Evolutionary conservation across 2,888 invertebrate species (phyloP).

Genomic region (Celastrina argiolus): DNA sequence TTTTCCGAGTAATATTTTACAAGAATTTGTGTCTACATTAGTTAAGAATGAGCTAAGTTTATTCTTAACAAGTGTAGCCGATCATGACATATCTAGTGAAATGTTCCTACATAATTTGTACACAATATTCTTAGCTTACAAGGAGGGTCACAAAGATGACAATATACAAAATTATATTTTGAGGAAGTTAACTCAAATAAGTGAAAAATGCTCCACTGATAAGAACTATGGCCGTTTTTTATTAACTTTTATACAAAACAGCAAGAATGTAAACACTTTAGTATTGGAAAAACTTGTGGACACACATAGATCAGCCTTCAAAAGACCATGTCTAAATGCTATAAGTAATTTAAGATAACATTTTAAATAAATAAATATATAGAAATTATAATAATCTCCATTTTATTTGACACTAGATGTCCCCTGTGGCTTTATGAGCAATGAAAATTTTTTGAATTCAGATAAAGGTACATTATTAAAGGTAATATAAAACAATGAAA

Average conservation of each 20-base stretch:
- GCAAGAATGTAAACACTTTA: constrained; percentile 35
- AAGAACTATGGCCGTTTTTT: constrained; percentile 53
- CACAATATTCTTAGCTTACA: constrained; percentile 49
- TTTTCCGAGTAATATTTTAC: constrained; percentile 43
- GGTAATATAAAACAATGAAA: not conserved
- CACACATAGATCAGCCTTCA: constrained; percentile 51
- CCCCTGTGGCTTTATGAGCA: no score
- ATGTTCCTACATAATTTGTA: constrained; percentile 47
- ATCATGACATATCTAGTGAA: constrained; percentile 39
- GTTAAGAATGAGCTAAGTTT: constrained; percentile 34
- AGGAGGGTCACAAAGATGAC: constrained; percentile 44
- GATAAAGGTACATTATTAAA: no score
- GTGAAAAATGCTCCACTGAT: constrained; percentile 39
- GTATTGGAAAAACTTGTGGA: constrained; percentile 45
- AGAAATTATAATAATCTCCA: no score
- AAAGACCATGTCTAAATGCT: constrained; percentile 48
- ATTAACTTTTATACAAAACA: constrained; percentile 46
- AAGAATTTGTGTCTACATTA: constrained; percentile 45
- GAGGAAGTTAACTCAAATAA: constrained; percentile 37
- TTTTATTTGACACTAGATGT: no score
- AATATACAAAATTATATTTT: constrained; percentile 44
- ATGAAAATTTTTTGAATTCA: not conserved
- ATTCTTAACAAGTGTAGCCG: constrained; percentile 40
- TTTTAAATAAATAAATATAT: constrained; percentile 1
- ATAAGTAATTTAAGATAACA: constrained; percentile 39